These are phyloP conservation scores for Frieseomelitta varia DNA, from an alignment of 1,140 invertebrate species.

Conservation along the genomic window DNA sequence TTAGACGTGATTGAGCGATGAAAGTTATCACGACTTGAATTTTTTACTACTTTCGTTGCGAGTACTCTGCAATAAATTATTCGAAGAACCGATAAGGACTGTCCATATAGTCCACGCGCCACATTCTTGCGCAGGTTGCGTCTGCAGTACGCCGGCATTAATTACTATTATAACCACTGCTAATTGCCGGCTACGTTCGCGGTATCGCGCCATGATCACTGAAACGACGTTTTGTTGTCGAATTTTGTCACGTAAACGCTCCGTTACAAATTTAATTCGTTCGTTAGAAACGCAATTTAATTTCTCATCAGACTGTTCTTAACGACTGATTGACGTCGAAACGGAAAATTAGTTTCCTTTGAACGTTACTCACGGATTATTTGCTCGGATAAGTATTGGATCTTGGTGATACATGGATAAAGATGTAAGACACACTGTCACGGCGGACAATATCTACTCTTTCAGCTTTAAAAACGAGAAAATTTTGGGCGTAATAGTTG, in stretches of 20 bases:
- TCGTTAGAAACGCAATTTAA: not conserved
- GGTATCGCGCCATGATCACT: not conserved
- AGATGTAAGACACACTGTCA: rapidly evolving
- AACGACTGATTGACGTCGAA: not conserved
- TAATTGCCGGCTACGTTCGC: not conserved
- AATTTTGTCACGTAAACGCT: not conserved
- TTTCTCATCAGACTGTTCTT: not conserved
- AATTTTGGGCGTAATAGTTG: not conserved
- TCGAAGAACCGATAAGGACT: conserved; percentile 21
- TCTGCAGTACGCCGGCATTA: conserved; percentile 43
- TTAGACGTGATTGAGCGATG: not conserved
- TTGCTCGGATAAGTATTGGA: not conserved
- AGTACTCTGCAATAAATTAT: not conserved
- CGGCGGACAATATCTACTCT: not conserved
- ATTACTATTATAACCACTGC: conserved; percentile 1
- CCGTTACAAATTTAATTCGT: not conserved
- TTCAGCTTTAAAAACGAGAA: not conserved
- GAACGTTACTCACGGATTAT: not conserved
- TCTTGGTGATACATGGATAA: too few relatives aligned
- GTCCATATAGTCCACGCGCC: conserved; percentile 17
- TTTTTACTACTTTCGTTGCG: not conserved
- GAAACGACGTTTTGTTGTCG: too few relatives aligned
- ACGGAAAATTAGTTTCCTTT: conserved; percentile 19
- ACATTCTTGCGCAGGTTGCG: conserved; percentile 17
- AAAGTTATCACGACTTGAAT: too few relatives aligned